phyloP scores from a whole-genome alignment of 2,888 invertebrate species.

The Cyclophora albipunctata region DNA sequence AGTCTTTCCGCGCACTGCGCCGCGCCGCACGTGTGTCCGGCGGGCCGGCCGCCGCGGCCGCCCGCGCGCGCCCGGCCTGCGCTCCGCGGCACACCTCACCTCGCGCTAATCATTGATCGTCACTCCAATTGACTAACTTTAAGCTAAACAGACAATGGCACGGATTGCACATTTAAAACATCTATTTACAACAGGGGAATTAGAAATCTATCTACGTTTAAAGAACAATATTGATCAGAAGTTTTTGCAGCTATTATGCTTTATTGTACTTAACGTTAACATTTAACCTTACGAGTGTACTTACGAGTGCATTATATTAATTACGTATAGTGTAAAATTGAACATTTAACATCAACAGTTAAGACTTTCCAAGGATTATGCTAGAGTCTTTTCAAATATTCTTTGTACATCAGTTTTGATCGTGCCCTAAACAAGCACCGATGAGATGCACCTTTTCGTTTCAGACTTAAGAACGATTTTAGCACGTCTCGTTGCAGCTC shows the following conservation, averaged over 20 bases:
- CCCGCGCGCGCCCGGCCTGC: constrained; percentile 26
- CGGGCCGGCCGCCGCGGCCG: constrained; percentile 28
- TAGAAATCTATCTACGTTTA: constrained; percentile 52
- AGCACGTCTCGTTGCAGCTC: constrained; percentile 16
- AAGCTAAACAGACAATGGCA: constrained; percentile 74
- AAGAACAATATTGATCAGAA: constrained; percentile 56
- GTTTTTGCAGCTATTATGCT: constrained; percentile 41
- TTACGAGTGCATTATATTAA: constrained; percentile 61
- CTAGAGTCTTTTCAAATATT: constrained; percentile 15
- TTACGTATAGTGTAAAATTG: constrained; percentile 67
- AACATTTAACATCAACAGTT: constrained; percentile 41
- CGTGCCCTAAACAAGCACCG: constrained; percentile 52
- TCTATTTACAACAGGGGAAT: constrained; percentile 63
- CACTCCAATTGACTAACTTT: constrained; percentile 59
- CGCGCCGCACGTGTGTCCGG: constrained; percentile 10
- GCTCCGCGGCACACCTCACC: constrained; percentile 10
- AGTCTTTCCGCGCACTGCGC: constrained; percentile 35
- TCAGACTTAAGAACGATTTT: constrained; percentile 42
- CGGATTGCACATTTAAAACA: constrained; percentile 70
- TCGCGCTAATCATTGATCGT: constrained; percentile 36
- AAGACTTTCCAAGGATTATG: constrained; percentile 9
- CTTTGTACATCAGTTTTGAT: constrained; percentile 26
- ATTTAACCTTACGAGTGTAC: constrained; percentile 61
- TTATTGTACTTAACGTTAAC: constrained; percentile 59
- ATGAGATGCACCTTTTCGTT: constrained; percentile 44